Percentiles rank a stretch among this genome's conserved stretches.
Evolutionary conservation across 2,113 vertebrate genomes (phyloP).

Genomic region (Octodon degus): DNA sequence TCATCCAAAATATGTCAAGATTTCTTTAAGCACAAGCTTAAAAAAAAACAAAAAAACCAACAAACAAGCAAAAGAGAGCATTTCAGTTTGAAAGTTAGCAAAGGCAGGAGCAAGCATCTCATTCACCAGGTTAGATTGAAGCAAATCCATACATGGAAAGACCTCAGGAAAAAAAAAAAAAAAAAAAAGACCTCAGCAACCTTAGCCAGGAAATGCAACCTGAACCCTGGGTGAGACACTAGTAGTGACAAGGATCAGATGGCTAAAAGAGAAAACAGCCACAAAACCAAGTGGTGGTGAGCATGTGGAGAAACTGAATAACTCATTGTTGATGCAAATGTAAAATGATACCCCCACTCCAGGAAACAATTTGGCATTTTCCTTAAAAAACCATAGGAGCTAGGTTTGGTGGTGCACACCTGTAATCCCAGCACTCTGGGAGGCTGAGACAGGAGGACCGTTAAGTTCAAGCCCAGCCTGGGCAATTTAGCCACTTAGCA

Average conservation of each 20-base stretch:
- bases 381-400: background rate
- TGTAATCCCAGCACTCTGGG: background rate
- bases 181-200: accelerated
- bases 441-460: background rate
- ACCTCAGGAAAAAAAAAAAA: accelerated
- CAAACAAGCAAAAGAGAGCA: too few relatives aligned
- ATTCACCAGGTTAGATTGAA: background rate
- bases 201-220: background rate
- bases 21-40: background rate
- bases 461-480: background rate
- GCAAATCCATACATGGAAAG: accelerated
- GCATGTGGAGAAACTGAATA: background rate
- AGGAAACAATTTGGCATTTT: background rate
- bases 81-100: background rate
- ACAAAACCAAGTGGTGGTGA: background rate
- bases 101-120: background rate
- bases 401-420: background rate
- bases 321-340: background rate
- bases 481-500: background rate
- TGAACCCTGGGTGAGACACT: accelerated
- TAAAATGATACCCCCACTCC: too few relatives aligned
- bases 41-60: too few relatives aligned
- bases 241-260: background rate
- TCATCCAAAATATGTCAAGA: background rate
- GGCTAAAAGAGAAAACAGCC: background rate